Base-by-base conservation (phyloP, 2,888 invertebrate species). In the Eupithecia exiguata region DNA sequence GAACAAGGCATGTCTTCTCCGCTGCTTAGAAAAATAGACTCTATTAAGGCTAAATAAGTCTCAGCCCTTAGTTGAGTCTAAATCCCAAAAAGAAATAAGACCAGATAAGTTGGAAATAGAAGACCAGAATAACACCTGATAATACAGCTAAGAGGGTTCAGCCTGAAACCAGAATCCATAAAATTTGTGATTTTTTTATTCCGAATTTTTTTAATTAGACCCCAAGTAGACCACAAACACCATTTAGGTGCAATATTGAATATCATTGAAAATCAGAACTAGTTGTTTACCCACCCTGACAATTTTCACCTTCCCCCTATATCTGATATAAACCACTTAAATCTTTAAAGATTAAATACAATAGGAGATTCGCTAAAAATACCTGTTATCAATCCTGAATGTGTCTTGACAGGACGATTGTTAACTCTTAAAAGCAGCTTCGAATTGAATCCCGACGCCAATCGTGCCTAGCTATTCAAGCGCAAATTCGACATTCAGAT, bases 1-100 rank as follows among this genome's bases (percentile, higher is more conserved):
- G 86, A 86, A 85, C 86, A 92, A 92, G 91, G 84, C 21, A 65
- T 65, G 38, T 65, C 63, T 65, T 14, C 18, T n/a, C 35, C 18
- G 7, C 18, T n/a, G 63, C 35, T 65, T 36, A n/a, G 38, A 36
- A 65, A 65, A 38, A 36, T 65, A 65, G 63, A 35, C 30, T 35
- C 18, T 36, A 36, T 12, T n/a, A n/a, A 38, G 5, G 12, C 18
- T 35, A 38, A 38, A 1, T 30, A 38, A 36, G 30, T 35, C 16
- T 25, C 36, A 18, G 12, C 21, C n/a, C n/a, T n/a, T 12, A 38
- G 10, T 4, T 38, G n/a, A 65, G 21, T 65, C 58, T 21, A 21
- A 58, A 58, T 25, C 14, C 58, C 25, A 58, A 53, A 58, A 58
- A 58, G 14, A 14, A 53, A 12, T 21, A 58, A 58, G 25, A 58